Conservation (phyloP, 2,797 vertebrate species). For the Semaprochilodus insignis region DNA sequence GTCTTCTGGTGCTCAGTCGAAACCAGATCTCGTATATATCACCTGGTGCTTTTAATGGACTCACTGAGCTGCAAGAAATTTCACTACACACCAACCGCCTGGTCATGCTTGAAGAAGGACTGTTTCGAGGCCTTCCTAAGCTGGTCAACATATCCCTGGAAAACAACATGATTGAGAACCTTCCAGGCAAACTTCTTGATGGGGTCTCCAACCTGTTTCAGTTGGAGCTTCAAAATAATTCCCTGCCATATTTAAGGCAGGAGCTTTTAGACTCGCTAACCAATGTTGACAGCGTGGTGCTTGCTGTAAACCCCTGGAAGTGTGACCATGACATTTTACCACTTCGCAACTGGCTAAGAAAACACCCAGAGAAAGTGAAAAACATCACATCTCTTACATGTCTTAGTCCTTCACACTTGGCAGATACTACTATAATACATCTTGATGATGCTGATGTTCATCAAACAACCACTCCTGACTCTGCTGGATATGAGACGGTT, state of each 20-base stretch:
- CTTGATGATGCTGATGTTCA: slow-evolving; percentile 66
- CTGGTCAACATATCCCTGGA: slow-evolving; percentile 91
- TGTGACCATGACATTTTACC: slow-evolving; percentile 87
- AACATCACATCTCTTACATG: slow-evolving; percentile 80
- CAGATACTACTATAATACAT: slow-evolving; percentile 69
- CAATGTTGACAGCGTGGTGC: slow-evolving; percentile 74
- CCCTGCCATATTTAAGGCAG: slow-evolving; percentile 80
- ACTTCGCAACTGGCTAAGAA: slow-evolving; percentile 83
- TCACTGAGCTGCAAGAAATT: slow-evolving; percentile 83
- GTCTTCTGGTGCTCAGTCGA: slow-evolving; percentile 86
- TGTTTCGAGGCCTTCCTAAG: slow-evolving; percentile 79
- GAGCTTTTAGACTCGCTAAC: slow-evolving; percentile 80
- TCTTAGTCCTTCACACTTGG: slow-evolving; percentile 70
- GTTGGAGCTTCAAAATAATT: slow-evolving; percentile 88
- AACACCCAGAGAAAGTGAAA: slow-evolving; percentile 76
- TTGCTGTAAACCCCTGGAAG: slow-evolving; percentile 91
- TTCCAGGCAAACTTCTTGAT: slow-evolving; percentile 80
- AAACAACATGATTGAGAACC: slow-evolving; percentile 82
- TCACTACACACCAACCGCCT: slow-evolving; percentile 89
- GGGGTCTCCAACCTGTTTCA: slow-evolving; percentile 72
- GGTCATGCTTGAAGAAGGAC: slow-evolving; percentile 74
- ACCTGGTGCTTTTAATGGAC: slow-evolving; percentile 80
- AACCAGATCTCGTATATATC: slow-evolving; percentile 84
- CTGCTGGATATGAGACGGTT: slow-evolving; percentile 49
- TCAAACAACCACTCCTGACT: slow-evolving; percentile 14